phyloP scores from a whole-genome alignment of 2,113 vertebrate species.

The Mystacornis crossleyi region DNA sequence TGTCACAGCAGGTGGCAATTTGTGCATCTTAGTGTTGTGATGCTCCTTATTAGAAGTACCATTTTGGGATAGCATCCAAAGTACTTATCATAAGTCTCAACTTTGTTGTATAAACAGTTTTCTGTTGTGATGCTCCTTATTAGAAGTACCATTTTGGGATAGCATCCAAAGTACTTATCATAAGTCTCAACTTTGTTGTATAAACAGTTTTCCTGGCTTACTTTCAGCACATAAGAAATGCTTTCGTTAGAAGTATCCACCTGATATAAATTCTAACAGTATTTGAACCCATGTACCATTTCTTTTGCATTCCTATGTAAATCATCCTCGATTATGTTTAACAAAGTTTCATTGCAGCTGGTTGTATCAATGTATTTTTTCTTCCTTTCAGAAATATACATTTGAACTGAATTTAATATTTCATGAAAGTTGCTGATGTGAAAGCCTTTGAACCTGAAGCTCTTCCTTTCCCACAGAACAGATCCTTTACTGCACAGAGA shows the following conservation, averaged over 20 bases:
- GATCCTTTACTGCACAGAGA: background rate
- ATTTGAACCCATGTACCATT: background rate
- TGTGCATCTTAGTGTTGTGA: background rate
- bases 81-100: background rate
- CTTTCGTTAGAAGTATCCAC: background rate
- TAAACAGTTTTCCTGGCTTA: background rate
- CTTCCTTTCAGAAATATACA: background rate
- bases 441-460: background rate
- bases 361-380: background rate
- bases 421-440: background rate
- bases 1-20: slow-evolving; percentile 8
- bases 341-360: background rate
- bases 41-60: background rate
- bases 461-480: background rate
- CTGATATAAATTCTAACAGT: background rate
- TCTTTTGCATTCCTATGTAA: background rate
- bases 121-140: background rate
- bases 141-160: background rate
- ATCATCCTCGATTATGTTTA: background rate
- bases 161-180: background rate
- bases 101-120: background rate
- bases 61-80: background rate
- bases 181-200: background rate
- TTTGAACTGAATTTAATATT: background rate
- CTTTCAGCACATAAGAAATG: background rate